Percentiles rank a stretch among this genome's conserved stretches.
Conservation (phyloP, 2,113 vertebrate genomes). For the Tricholaema leucomelas region DNA sequence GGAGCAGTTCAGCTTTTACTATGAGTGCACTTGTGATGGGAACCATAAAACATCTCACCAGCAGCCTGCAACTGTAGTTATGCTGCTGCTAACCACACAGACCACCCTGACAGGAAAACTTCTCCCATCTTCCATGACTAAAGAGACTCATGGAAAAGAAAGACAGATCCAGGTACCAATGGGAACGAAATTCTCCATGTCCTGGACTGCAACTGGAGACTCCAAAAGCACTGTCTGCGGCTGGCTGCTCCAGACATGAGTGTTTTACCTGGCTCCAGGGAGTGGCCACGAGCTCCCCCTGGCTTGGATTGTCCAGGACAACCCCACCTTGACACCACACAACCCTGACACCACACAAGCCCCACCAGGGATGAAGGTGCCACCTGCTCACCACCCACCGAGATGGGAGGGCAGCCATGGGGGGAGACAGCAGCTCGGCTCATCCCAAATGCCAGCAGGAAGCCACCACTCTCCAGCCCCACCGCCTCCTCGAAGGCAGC, state of each 20-base stretch:
- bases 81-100: background rate
- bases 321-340: background rate
- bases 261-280: background rate
- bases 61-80: background rate
- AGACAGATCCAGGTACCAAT: background rate
- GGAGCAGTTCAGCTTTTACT: background rate
- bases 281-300: background rate
- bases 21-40: background rate
- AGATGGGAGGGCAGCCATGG: background rate
- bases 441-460: background rate
- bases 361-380: background rate
- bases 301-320: background rate
- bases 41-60: background rate
- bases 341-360: background rate
- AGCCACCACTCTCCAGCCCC: background rate
- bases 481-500: background rate
- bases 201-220: background rate
- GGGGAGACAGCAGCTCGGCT: background rate
- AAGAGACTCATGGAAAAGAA: background rate
- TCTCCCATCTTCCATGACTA: background rate
- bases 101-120: background rate
- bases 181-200: background rate
- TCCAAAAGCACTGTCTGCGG: background rate
- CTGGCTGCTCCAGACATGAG: background rate
- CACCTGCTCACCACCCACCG: background rate